Conservation (phyloP, 2,797 vertebrate genomes). For the Sebastes vulpes region DNA sequence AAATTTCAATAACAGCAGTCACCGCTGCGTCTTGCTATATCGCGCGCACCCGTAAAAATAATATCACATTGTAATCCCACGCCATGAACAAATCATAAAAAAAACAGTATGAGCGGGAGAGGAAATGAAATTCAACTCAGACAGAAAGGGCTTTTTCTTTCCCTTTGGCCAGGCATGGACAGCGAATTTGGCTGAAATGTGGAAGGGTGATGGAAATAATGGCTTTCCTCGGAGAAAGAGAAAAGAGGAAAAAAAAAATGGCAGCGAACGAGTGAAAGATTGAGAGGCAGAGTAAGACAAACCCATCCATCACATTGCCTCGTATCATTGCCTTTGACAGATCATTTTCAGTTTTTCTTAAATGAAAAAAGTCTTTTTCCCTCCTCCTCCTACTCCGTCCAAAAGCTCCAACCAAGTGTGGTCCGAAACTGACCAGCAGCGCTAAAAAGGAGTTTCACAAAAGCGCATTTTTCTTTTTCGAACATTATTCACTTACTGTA, state of each 20-base stretch:
- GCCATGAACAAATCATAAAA: constrained; percentile 52
- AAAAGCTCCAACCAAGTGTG: constrained; percentile 50
- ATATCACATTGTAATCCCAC: constrained; percentile 69
- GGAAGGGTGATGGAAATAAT: constrained; percentile 72
- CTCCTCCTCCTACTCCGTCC: constrained; percentile 32
- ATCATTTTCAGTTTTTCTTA: constrained; percentile 76
- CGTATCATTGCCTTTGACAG: constrained; percentile 82
- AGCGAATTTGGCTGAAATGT: constrained; percentile 71
- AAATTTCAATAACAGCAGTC: constrained; percentile 75
- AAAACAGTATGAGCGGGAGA: constrained; percentile 32
- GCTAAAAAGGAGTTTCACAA: constrained; percentile 36
- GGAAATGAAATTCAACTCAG: constrained; percentile 71
- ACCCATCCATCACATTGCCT: constrained; percentile 77
- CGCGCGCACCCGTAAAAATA: constrained; percentile 54
- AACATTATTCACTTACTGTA: constrained; percentile 76
- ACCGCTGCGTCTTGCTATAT: constrained; percentile 24
- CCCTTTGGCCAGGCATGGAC: constrained; percentile 64
- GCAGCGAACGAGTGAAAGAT: constrained; percentile 53
- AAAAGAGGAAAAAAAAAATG: constrained; percentile 39
- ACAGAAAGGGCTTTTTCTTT: constrained; percentile 75
- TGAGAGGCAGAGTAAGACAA: constrained; percentile 71
- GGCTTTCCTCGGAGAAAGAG: constrained; percentile 55
- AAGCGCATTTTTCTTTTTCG: constrained; percentile 52
- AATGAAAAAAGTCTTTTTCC: constrained; percentile 19
- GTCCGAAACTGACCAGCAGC: constrained; percentile 58